A percentile compares a stretch with the other conserved stretches of the same genome.
These are phyloP conservation scores for Sardina pilchardus DNA, from an alignment of 2,113 vertebrate genomes.

Conservation along the genomic window DNA sequence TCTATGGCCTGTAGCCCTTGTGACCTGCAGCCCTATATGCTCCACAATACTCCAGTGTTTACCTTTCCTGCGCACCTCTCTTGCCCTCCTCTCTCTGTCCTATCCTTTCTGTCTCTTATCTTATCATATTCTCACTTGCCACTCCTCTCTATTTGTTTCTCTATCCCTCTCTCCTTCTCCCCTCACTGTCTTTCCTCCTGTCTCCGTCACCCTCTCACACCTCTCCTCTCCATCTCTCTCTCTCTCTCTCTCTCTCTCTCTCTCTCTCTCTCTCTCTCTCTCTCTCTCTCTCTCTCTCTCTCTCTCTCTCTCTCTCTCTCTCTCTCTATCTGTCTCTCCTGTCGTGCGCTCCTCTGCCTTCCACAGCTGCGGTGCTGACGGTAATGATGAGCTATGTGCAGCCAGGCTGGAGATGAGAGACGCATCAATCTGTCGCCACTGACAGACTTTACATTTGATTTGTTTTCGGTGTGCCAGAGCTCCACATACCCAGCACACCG, in stretches of 20 bases:
- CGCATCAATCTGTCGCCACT: slow-evolving; percentile 49
- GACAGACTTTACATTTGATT: slow-evolving; percentile 49
- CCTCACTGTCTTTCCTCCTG: not conserved
- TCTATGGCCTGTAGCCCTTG: not conserved
- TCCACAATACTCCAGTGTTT: not conserved
- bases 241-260: not conserved
- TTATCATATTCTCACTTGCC: not conserved
- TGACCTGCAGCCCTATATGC: not conserved
- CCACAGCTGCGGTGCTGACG: slow-evolving; percentile 37
- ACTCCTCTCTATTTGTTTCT: not conserved
- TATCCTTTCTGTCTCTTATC: not conserved
- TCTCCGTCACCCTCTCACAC: not conserved
- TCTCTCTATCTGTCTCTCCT: not conserved
- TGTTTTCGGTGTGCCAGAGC: slow-evolving; percentile 35
- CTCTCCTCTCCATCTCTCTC: slow-evolving; percentile 10
- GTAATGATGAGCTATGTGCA: slow-evolving; percentile 53
- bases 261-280: not conserved
- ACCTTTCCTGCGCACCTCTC: not conserved
- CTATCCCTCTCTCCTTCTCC: not conserved
- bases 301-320: slow-evolving; percentile 1
- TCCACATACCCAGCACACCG: not conserved
- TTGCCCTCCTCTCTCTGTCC: not conserved
- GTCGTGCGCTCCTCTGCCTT: slow-evolving; percentile 1
- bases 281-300: not conserved
- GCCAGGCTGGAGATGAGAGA: slow-evolving; percentile 48